Evolutionary conservation across 2,888 invertebrate genomes (phyloP), one percentile per base, ranked within the genome.

Genomic region (Drosophila peninsularis): DNA sequence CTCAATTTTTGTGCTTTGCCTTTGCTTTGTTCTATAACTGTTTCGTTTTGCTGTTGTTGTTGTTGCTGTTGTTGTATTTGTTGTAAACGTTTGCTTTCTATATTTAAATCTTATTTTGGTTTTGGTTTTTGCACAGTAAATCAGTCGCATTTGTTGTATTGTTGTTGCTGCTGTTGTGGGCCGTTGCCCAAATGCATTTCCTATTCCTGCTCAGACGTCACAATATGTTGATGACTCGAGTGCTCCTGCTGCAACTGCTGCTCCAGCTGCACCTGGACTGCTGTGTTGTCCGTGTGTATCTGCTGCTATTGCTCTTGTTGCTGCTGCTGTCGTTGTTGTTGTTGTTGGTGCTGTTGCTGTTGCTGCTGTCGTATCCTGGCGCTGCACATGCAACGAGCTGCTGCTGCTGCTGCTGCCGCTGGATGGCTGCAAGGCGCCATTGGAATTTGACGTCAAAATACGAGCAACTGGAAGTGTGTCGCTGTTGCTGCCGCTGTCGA

Each of bases 391-490:
- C 80, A 86, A 80, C 78, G 78, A 71, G 67, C 66, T 76, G 56
- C 30, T 75, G 56, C 37, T 58, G 32, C 2, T 47, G 47, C 27
- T 45, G 65, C 41, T 75, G 84, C 50, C 64, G 72, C 80, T 84
- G 82, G 80, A 82, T 71, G 84, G 82, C 82, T 76, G 84, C 82
- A 83, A 71, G 77, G 71, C 73, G 81, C 88, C 88, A 85, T 79
- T 85, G 87, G 89, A 84, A 87, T 66, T 71, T 65, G 72, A 70
- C 80, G 82, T 89, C 86, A 88, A 89, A 85, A 86, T 82, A 90
- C 84, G 66, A 66, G 72, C 49, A 52, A 69, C 89, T 90, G 90
- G 88, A 91, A 91, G 75, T 89, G 89, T 88, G 89, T 88, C 88
- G 85, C 76, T 69, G 68, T 50, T 53, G 67, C 47, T 50, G 65